Percentiles rank a stretch among this genome's conserved stretches.
Conservation (phyloP, 1,140 invertebrate species). For the Eubasilissa regina region DNA sequence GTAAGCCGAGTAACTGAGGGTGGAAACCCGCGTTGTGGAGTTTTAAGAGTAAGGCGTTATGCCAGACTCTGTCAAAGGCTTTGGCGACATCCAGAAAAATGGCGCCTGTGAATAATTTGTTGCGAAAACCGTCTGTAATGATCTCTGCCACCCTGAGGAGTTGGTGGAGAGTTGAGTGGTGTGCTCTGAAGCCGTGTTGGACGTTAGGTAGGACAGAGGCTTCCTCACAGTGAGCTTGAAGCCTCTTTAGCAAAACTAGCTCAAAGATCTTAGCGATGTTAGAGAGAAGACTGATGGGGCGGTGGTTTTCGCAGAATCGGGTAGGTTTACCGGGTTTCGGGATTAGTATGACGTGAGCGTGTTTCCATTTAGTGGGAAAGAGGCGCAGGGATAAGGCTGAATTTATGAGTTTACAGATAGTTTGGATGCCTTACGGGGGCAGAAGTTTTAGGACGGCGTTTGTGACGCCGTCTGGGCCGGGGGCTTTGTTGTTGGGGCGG, state of each 20-base stretch:
- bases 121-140: not conserved
- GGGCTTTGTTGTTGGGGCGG: not conserved
- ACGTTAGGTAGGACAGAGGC: no score
- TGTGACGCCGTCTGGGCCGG: not conserved
- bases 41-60: not conserved
- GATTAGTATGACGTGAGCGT: not conserved
- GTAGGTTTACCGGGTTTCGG: not conserved
- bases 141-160: not conserved
- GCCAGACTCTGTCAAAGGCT: not conserved
- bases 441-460: not conserved
- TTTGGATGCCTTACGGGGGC: not conserved
- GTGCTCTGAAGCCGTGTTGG: conserved; percentile 13
- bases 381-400: not conserved
- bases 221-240: no score
- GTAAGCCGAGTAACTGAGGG: not conserved
- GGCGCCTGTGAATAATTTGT: not conserved
- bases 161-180: not conserved
- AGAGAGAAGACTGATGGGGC: not conserved
- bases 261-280: conserved; percentile 17
- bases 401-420: not conserved
- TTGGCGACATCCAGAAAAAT: not conserved
- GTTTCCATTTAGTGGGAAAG: not conserved
- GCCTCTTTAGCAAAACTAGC: no score
- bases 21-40: not conserved
- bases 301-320: not conserved